Evolutionary conservation across 1,140 invertebrate species (phyloP).

Genomic region (Ips typographus): DNA sequence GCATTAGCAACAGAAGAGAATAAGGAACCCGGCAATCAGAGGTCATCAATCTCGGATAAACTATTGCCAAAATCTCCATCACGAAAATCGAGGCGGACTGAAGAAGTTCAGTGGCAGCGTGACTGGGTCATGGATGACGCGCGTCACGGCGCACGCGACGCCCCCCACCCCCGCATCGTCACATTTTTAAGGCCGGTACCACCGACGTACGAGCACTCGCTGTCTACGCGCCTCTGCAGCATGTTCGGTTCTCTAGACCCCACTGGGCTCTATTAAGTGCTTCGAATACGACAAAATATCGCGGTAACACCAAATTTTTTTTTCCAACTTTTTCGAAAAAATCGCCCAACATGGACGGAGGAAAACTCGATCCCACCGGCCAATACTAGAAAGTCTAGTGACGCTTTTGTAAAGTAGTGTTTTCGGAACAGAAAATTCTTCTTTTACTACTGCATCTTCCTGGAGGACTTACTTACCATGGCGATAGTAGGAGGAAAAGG

Average conservation of each 20-base stretch:
- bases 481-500: constrained; percentile 46
- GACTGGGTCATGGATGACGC: constrained; percentile 51
- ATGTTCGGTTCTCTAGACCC: constrained; percentile 48
- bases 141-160: constrained; percentile 42
- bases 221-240: constrained; percentile 37
- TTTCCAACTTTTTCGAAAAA: constrained; percentile 2
- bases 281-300: constrained; percentile 20
- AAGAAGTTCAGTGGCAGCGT: constrained; percentile 49
- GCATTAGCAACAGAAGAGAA: too few species aligned
- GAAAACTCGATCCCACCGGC: constrained; percentile 50
- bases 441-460: too few species aligned
- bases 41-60: constrained; percentile 31
- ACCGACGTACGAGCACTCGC: constrained; percentile 32
- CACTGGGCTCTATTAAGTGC: constrained; percentile 45
- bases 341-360: constrained; percentile 45
- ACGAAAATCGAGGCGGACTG: constrained; percentile 7
- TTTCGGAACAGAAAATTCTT: neutral
- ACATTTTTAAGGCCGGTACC: constrained; percentile 33
- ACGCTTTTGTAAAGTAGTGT: neutral
- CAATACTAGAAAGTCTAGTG: constrained; percentile 43
- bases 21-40: neutral
- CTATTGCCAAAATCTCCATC: constrained; percentile 30
- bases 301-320: constrained; percentile 14
- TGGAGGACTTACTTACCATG: constrained; percentile 16
- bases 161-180: constrained; percentile 41